Base-by-base conservation (phyloP, 1,140 invertebrate genomes). In the Pseudachorutes palmiensis region DNA sequence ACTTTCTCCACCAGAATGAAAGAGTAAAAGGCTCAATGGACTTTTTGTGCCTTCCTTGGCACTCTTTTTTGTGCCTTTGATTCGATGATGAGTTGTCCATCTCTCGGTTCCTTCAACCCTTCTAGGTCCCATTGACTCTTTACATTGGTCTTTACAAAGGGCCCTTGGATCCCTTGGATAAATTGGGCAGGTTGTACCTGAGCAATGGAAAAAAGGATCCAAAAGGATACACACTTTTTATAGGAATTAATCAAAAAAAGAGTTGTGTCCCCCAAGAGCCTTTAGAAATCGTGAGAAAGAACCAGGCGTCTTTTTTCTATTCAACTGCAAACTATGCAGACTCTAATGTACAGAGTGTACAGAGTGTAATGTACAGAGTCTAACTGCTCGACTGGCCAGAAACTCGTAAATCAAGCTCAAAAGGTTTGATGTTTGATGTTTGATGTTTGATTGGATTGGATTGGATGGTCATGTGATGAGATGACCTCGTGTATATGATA, bases 111-210 rank as follows among this genome's bases (percentile, higher is more conserved):
- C 51, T 55, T 55, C 51, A 55, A 55, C 51, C 51, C 51, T 55
- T 55, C 24, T 24, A n/a, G n/a, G n/a, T n/a, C n/a, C n/a, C n/a
- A n/a, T n/a, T n/a, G n/a, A n/a, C n/a, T n/a, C n/a, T n/a, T 26
- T 55, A 55, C 24, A 22, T 55, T 22, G 51, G n/a, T n/a, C n/a
- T n/a, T n/a, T n/a, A n/a, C 9, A 55, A 26, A 26, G 24, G 51
- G 51, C 5, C 5, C 24, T 26, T 55, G 9, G 9, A 22, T 55
- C 51, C 51, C 24, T 22, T 55, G 24, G 51, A 55, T 55, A 55
- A 55, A 55, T 55, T 55, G 51, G 9, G 24, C 51, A 55, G 51
- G 51, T 55, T 55, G 51, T 55, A 55, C 51, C 51, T 55, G 51
- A n/a, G n/a, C 51, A 55, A 26, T 55, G 24, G 19, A 55, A 55